Evolutionary conservation across 2,888 invertebrate species (phyloP), one percentile per base, ranked within the genome.

Genomic region (Oconnorella tubifera): DNA sequence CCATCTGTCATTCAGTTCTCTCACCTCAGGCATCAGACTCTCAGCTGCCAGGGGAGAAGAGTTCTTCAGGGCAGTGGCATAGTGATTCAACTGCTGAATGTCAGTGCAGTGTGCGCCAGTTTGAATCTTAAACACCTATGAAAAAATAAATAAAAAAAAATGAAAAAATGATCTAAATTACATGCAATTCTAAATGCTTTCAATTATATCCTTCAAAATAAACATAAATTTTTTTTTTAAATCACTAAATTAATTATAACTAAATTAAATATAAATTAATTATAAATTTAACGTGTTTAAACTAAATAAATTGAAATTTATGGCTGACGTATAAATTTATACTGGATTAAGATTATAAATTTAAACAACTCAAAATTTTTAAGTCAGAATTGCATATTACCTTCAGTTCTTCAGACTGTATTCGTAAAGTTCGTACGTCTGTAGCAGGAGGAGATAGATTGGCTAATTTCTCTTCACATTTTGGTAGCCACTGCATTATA

Each of bases 391-490:
- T n/a, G 4, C 10, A 23, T 14, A 51, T 3, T 71, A 82, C 81
- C 76, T 82, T 80, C 6, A 92, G 86, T 76, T 95, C 93, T 62
- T 93, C 91, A 53, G 94, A 86, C 82, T 97, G 97, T 2, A 85
- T 86, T 28, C 89, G 86, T 0, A 97, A 90, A 0, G 88, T 87
- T 78, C 91, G 90, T 33, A 93, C 86, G 79, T 96, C 95, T 23
- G 93, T 86, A 0, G 90, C 94, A 0, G 94, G 89, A 0, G 94
- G 89, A 76, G 90, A 89, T 88, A 97, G 90, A 49, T 86, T 84
- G 74, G 92, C 92, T 48, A 97, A 83, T 72, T 93, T 91, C 65
- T 88, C 88, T 80, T 96, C 95, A 58, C 95, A 82, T 63, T 87
- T 57, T 1, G 80, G 80, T 25, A 81, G 63, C 81, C 81, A 81